Conservation (phyloP, 2,797 vertebrate species). For the Aythya fuligula region DNA sequence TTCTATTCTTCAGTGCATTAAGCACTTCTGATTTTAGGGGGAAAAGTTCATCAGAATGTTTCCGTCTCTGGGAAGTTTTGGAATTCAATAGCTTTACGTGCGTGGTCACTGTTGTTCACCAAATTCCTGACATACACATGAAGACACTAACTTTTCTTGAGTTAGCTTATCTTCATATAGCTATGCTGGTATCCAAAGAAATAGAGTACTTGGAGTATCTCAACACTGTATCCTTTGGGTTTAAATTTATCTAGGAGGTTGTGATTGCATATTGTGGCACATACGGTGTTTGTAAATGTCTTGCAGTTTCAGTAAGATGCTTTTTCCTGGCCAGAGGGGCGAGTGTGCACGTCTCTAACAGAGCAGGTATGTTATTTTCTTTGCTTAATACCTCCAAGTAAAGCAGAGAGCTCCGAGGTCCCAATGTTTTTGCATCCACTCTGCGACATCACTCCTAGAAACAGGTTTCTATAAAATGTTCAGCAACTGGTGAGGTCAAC, state of each 20-base stretch:
- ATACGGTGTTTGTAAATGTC: background rate
- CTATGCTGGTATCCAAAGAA: background rate
- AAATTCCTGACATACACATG: background rate
- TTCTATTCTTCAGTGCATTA: background rate
- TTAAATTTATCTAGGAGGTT: background rate
- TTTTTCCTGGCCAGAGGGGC: background rate
- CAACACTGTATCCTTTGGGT: background rate
- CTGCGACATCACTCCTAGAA: conserved; percentile 60
- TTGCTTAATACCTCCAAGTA: background rate
- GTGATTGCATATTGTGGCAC: background rate
- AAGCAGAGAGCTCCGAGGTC: background rate
- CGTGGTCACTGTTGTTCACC: background rate
- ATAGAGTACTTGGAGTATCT: background rate
- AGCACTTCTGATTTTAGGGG: background rate
- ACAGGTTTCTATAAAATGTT: conserved; percentile 8
- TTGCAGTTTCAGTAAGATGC: background rate
- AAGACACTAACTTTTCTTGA: background rate
- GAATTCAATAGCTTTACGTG: background rate
- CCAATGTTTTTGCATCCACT: conserved; percentile 5
- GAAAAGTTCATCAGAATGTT: background rate
- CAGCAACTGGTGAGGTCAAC: conserved; percentile 61
- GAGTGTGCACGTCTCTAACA: background rate
- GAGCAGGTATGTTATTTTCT: background rate
- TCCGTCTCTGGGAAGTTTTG: background rate
- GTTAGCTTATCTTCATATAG: background rate